Evolutionary conservation across 2,113 vertebrate genomes (phyloP).

Genomic region (Typhlomys cinereus): DNA sequence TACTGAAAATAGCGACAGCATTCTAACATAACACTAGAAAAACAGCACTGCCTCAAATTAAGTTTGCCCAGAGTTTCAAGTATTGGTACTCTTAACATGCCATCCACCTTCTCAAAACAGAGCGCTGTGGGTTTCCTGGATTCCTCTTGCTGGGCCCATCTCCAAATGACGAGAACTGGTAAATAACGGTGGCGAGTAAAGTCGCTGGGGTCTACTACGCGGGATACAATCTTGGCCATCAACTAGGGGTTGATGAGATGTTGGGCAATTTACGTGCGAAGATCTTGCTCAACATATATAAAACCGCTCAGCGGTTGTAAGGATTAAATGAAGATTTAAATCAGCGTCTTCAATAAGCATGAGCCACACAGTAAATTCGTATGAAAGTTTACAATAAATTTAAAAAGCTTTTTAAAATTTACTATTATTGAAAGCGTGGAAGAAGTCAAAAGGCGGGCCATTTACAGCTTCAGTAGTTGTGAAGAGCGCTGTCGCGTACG

Average conservation of each 20-base stretch:
- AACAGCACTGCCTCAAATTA: conserved; percentile 13
- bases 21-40: not conserved
- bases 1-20: not conserved
- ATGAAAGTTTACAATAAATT: not conserved
- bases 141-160: not conserved
- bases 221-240: not conserved
- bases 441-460: not conserved
- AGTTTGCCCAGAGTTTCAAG: not conserved
- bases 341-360: not conserved
- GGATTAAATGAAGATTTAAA: not conserved
- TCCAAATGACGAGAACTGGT: not conserved
- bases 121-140: conserved; percentile 1
- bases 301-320: not conserved
- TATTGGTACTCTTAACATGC: not conserved
- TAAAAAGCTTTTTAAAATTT: not conserved
- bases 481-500: not conserved
- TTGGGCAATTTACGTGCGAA: not conserved
- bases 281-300: not conserved
- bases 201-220: not conserved
- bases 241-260: not conserved
- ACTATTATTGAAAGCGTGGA: not conserved
- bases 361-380: not conserved
- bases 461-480: not conserved
- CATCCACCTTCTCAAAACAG: not conserved
- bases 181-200: not conserved